phyloP scores from a whole-genome alignment of 2,797 vertebrate species.

The Danionella dracula region DNA sequence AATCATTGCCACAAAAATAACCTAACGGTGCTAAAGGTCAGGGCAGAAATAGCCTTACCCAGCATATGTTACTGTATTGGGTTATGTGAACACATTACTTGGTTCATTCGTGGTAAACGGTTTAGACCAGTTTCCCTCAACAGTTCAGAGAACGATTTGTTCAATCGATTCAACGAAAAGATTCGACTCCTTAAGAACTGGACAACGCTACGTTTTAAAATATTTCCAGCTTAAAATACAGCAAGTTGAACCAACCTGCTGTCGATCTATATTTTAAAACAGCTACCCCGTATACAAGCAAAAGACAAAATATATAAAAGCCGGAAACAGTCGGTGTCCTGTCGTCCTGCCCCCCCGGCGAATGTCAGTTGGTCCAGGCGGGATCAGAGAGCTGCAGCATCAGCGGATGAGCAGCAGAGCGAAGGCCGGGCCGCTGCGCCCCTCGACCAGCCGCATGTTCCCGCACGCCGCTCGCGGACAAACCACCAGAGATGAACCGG shows the following conservation, averaged over 20 bases:
- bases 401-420: conserved; percentile 32
- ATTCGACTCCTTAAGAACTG: background rate
- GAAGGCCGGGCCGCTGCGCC: conserved; percentile 38
- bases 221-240: background rate
- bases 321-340: background rate
- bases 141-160: background rate
- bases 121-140: background rate
- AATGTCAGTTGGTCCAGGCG: conserved; percentile 28
- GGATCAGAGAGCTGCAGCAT: conserved; percentile 41
- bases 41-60: too few relatives aligned
- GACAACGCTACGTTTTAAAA: background rate
- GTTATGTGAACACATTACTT: too few relatives aligned
- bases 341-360: background rate
- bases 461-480: background rate
- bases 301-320: background rate
- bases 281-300: too few relatives aligned
- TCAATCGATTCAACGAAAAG: background rate
- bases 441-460: conserved; percentile 28
- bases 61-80: too few relatives aligned
- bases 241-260: background rate
- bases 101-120: too few relatives aligned
- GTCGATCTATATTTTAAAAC: background rate
- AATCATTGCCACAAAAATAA: too few relatives aligned
- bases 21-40: too few relatives aligned
- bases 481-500: background rate